Percentiles rank a stretch among this genome's conserved stretches.
Evolutionary conservation across 2,797 vertebrate species (phyloP).

Genomic region (Scyliorhinus canicula): DNA sequence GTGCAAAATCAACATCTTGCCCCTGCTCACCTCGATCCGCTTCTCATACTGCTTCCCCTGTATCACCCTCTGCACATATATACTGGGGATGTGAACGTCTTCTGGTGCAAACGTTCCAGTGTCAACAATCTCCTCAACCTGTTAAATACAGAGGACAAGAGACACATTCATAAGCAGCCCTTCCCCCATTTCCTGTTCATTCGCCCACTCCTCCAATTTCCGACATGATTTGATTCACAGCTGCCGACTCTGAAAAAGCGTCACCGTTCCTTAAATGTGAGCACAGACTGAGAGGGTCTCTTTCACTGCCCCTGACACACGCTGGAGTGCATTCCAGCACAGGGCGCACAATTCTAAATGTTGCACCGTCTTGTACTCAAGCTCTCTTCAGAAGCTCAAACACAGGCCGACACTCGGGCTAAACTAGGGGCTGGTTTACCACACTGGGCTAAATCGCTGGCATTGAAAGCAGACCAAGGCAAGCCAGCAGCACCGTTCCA

Average conservation of each 20-base stretch:
- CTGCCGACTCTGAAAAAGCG: too few relatives aligned
- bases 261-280: neutral
- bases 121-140: constrained; percentile 97
- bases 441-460: too few relatives aligned
- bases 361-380: neutral
- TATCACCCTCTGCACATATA: constrained; percentile 86
- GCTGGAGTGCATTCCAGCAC: neutral
- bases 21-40: constrained; percentile 80
- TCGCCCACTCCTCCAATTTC: neutral
- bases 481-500: too few relatives aligned
- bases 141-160: neutral
- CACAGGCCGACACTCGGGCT: neutral
- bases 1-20: too few relatives aligned
- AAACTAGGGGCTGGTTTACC: too few relatives aligned
- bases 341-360: neutral
- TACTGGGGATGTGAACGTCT: constrained; percentile 91
- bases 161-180: neutral
- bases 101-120: constrained; percentile 82
- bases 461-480: too few relatives aligned
- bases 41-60: constrained; percentile 81
- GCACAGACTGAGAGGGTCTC: neutral
- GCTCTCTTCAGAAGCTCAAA: neutral
- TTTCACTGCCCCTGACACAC: neutral
- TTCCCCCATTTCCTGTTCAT: neutral
- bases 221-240: neutral